Base-by-base conservation (phyloP, 1,140 invertebrate species). In the Pemphigus obesinymphae region DNA sequence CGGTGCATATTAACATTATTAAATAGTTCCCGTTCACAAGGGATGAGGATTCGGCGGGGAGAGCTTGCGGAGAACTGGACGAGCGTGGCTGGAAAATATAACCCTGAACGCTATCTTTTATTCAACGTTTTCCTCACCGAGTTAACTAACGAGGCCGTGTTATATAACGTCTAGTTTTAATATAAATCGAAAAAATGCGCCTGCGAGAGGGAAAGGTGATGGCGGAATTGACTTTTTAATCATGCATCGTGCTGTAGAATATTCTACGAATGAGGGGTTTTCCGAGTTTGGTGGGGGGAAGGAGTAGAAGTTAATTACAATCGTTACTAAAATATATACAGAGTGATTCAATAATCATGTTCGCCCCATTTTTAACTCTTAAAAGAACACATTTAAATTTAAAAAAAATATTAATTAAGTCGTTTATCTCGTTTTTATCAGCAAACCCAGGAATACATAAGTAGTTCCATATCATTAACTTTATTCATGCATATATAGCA, bases 161-260 rank as follows among this genome's bases (percentile, higher is more conserved):
- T 40, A 78, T n/a, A n/a, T 55, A 58, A 78, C 61, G 48, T 78
- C 50, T 58, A 58, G 53, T 58, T 78, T 58, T 58, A 78, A 78
- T 76, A 76, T 76, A 76, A 55, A 76, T 55, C 50, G 73, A 58
- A 58, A 68, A 48, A 75, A 75, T 34, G 8, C 3, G 48, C 37
- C 26, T 15, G 20, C 66, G 10, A 63, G 10, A 13, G n/a, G 20
- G 31, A 29, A 58, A 29, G 7, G 29, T 0, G 13, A 40, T n/a
- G 29, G n/a, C 8, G 13, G 15, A 78, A 78, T 78, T 78, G 31
- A 58, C 34, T 29, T 40, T 58, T 26, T 78, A n/a, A 58, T 37
- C 73, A 37, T 37, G 45, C 72, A 53, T 70, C 0, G 66, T 11
- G 5, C 6, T 23, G 11, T 43, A 43, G 66, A 70, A 70, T 43